Base-by-base conservation (phyloP, 1,140 invertebrate genomes). In the Brachionus asplanchnoidis region DNA sequence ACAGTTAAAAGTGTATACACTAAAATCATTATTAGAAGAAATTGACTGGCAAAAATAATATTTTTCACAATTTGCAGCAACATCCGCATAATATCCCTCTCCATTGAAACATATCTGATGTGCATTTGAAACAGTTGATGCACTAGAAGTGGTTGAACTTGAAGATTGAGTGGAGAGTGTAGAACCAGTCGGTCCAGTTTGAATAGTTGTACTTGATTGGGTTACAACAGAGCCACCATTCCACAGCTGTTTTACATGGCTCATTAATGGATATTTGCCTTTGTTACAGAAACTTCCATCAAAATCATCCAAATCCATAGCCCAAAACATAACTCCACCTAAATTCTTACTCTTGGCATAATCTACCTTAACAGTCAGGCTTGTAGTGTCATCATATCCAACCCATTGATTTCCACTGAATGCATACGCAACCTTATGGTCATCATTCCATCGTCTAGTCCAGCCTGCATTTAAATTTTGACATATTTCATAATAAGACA, bases 341-440 rank as follows among this genome's bases (percentile, higher is more conserved):
- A 84, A 42, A 75, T 40, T 17, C 42, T 42, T 53, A 28, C 65
- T 60, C 8, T 56, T 73, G 11, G 46, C 28, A 84, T 75, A 84
- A 12, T 56, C 11, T 17, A 86, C 86, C 84, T 87, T 87, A 23
- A 80, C 65, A 40, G 42, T 42, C 4, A 87, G 44, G 66, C 87
- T 87, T 20, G 23, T 40, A 2, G 46, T 93, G 87, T 97, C 95
- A 87, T 97, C 95, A 87, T 95, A 97, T 1, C 95, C 95, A n/a
- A 97, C 95, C 95, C 95, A 97, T 89, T 96, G 95, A 88, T 95
- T 94, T 23, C 92, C 94, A 85, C 93, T 93, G 88, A 92, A 95
- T 9, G 95, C 95, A 87, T 94, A 95, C 0, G 95, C 95, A 44
- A 79, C 84, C 53, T 66, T 17, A 7, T 85, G 84, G 40, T 79